Evolutionary conservation across 1,140 invertebrate species (phyloP).

Genomic region (Eumaeus atala): DNA sequence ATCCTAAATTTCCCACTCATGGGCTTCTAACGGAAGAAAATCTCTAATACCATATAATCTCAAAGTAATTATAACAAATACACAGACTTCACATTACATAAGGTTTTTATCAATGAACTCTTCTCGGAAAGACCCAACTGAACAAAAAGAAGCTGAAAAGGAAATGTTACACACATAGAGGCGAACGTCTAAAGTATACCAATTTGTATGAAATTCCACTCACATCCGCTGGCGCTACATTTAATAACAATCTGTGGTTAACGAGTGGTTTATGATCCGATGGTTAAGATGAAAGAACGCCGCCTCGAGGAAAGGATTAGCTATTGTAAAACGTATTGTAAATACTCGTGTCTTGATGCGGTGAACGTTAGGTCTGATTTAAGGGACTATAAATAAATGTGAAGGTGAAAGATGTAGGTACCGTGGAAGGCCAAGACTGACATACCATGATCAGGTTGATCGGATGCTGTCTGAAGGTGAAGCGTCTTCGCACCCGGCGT

Average conservation of each 20-base stretch:
- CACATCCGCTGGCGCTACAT: constrained; percentile 48
- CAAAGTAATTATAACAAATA: too few relatives aligned
- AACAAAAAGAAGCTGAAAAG: constrained; percentile 21
- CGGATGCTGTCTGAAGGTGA: too few relatives aligned
- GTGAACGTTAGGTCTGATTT: too few relatives aligned
- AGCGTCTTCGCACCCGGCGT: too few relatives aligned
- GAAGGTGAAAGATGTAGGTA: too few relatives aligned
- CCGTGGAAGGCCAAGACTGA: too few relatives aligned
- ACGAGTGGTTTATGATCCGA: constrained; percentile 43
- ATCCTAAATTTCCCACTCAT: too few relatives aligned
- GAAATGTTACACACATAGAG: constrained; percentile 16
- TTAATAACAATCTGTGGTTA: constrained; percentile 35
- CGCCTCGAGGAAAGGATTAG: constrained; percentile 22
- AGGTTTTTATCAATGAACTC: constrained; percentile 20
- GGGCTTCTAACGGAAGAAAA: too few relatives aligned
- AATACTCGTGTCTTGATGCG: not conserved
- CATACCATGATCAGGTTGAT: too few relatives aligned
- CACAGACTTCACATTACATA: too few relatives aligned
- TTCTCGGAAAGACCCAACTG: constrained; percentile 21
- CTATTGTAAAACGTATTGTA: constrained; percentile 16
- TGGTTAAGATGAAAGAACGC: constrained; percentile 35
- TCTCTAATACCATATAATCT: too few relatives aligned
- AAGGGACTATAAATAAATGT: too few relatives aligned
- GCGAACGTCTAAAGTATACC: constrained; percentile 10
- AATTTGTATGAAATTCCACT: constrained; percentile 27